Evolutionary conservation across 2,113 vertebrate species (phyloP).

Genomic region (Ovis canadensis): DNA sequence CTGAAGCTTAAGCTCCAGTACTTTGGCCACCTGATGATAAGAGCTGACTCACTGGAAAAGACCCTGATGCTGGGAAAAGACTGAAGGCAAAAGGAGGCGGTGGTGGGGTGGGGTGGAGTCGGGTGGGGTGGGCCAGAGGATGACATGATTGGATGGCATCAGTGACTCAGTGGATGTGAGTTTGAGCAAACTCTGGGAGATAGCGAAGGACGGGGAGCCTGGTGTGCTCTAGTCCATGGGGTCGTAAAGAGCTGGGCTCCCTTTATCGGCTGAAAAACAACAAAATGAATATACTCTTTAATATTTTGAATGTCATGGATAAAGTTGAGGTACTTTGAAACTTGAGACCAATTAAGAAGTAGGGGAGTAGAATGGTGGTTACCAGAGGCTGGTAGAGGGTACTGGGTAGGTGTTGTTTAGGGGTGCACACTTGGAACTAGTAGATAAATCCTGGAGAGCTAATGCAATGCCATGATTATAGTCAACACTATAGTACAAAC

Average conservation of each 20-base stretch:
- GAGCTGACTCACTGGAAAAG: neutral
- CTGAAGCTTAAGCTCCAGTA: neutral
- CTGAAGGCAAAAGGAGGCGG: neutral
- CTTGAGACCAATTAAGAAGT: neutral
- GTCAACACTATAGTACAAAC: neutral
- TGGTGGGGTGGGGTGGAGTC: neutral
- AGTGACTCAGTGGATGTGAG: rapidly evolving
- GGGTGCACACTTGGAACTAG: neutral
- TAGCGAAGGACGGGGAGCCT: neutral
- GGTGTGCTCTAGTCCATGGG: rapidly evolving
- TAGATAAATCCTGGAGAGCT: neutral
- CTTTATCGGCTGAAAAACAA: neutral
- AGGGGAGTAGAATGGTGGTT: neutral
- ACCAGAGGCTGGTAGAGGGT: neutral
- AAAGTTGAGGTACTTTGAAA: neutral
- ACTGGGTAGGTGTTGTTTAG: neutral
- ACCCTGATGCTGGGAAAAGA: neutral
- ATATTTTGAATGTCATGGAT: neutral
- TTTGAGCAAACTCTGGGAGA: neutral
- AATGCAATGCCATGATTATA: neutral
- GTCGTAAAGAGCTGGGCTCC: neutral
- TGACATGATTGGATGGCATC: neutral
- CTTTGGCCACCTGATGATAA: neutral
- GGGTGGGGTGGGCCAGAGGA: neutral
- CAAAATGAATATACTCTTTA: neutral